Evolutionary conservation across 2,113 vertebrate species (phyloP).

Genomic region (Egretta garzetta): DNA sequence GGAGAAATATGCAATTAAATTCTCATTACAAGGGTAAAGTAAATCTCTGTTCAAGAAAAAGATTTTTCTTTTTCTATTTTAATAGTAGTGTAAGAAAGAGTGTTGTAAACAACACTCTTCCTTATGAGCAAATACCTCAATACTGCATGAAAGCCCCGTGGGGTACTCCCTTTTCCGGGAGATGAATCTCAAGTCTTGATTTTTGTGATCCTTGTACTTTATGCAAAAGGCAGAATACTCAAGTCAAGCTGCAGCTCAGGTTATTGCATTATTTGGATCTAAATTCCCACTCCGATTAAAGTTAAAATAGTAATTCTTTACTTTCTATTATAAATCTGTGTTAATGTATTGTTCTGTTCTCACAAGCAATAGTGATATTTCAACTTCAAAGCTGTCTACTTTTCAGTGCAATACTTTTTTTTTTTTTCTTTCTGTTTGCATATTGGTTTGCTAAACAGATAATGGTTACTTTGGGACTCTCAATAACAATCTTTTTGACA

Average conservation of each 20-base stretch:
- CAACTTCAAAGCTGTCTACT: background rate
- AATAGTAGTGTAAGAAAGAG: background rate
- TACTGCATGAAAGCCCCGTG: background rate
- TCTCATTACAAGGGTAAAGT: background rate
- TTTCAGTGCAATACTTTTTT: background rate
- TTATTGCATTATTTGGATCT: background rate
- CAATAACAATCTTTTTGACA: background rate
- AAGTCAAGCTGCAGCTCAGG: background rate
- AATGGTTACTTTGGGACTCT: background rate
- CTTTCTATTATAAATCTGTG: background rate
- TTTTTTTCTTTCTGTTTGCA: background rate
- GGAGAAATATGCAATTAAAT: background rate
- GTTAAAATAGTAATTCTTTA: background rate
- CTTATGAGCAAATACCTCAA: background rate
- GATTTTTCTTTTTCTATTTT: background rate
- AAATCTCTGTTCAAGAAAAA: background rate
- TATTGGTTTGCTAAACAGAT: background rate
- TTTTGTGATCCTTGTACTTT: background rate
- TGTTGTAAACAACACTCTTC: background rate
- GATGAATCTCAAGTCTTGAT: background rate
- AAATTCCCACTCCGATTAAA: background rate
- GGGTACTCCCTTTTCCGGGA: background rate
- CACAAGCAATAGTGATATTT: background rate
- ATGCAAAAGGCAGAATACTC: background rate
- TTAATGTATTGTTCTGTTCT: background rate